phyloP scores from a whole-genome alignment of 2,113 vertebrate species.

The Trichechus manatus region DNA sequence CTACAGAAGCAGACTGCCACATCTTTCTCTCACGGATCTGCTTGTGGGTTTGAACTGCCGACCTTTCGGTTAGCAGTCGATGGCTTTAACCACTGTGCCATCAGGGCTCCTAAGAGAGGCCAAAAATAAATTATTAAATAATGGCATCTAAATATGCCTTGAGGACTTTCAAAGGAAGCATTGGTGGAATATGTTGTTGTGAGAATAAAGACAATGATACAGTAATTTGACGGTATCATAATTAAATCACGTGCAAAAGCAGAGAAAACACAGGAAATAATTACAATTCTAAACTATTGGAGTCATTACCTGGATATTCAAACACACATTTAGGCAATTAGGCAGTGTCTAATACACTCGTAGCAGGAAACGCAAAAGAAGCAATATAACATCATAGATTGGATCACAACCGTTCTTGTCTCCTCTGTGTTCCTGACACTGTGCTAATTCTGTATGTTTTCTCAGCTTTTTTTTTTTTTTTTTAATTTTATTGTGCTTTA shows the following conservation, averaged over 20 bases:
- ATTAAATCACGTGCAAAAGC: conserved; percentile 24
- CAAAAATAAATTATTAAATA: conserved; percentile 23
- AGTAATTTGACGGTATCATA: neutral
- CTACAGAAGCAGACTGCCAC: too few relatives aligned
- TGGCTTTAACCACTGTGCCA: too few relatives aligned
- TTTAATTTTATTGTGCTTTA: too few relatives aligned
- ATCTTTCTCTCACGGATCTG: too few relatives aligned
- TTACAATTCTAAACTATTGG: neutral
- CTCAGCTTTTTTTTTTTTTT: neutral
- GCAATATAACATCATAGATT: neutral
- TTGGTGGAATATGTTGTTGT: neutral
- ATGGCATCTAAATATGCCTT: neutral
- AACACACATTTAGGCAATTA: neutral
- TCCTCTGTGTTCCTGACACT: neutral
- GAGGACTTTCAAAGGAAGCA: neutral
- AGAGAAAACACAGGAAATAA: conserved; percentile 7
- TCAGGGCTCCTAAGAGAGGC: too few relatives aligned
- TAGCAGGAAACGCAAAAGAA: neutral
- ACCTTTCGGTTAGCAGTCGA: too few relatives aligned
- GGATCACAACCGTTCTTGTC: neutral
- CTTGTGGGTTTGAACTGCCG: too few relatives aligned
- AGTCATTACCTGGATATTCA: neutral
- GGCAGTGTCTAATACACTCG: neutral
- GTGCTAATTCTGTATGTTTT: neutral
- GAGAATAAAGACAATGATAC: neutral